These are phyloP conservation scores for Stigmatopora argus DNA, from an alignment of 2,113 vertebrate genomes.

Conservation along the genomic window DNA sequence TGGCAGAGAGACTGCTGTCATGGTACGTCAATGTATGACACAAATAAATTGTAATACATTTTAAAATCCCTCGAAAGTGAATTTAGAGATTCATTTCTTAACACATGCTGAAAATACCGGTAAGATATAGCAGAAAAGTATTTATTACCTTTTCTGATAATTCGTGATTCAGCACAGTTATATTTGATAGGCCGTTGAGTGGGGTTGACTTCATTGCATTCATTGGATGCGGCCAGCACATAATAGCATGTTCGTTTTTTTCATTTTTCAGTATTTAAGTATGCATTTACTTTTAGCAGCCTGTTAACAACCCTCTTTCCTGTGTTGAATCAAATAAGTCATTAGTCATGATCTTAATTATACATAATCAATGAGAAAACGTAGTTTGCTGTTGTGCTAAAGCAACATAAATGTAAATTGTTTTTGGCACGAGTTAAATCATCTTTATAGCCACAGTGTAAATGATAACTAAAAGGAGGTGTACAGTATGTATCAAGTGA, in stretches of 20 bases:
- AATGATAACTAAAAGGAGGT: neutral
- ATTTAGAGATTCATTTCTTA: too few relatives aligned
- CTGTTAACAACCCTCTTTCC: neutral
- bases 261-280: too few relatives aligned
- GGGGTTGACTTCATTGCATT: too few relatives aligned
- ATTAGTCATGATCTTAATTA: neutral
- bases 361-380: neutral
- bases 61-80: neutral
- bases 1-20: conserved; percentile 60
- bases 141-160: too few relatives aligned
- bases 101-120: too few relatives aligned
- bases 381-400: neutral
- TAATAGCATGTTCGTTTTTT: neutral
- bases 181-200: too few relatives aligned
- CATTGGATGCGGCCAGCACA: too few relatives aligned
- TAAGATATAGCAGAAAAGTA: too few relatives aligned
- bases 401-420: neutral
- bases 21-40: conserved; percentile 30
- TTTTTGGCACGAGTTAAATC: neutral
- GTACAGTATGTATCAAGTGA: neutral
- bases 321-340: neutral
- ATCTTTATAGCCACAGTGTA: neutral
- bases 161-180: too few relatives aligned
- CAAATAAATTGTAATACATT: neutral
- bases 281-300: neutral